Evolutionary conservation across 1,140 invertebrate species (phyloP), one percentile per base, ranked within the genome.

Genomic region (Drosophila kanapiae): DNA sequence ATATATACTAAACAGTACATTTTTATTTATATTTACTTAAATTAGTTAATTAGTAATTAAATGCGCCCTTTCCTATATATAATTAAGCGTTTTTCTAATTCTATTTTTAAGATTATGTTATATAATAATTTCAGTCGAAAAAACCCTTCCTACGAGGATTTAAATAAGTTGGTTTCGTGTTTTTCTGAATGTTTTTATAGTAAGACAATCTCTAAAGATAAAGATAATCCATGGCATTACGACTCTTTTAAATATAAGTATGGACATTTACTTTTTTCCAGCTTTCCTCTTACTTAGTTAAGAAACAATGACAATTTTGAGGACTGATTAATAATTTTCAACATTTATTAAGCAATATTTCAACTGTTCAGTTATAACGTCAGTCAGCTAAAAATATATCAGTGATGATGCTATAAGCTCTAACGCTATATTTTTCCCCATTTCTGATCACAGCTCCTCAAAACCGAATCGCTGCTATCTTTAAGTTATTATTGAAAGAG

Each of bases 91-190:
- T 40, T 27, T 35, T 18, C 48, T 53, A 35, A 35, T 53, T 18
- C 11, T 53, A 37, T 14, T 53, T 31, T 43, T 74, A 74, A 69
- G 64, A 64, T 74, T 64, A 54, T 29, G 27, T 61, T 61, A 42
- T 58, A 45, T 76, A 65, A 65, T 67, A 65, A 65, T 67, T 80
- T 87, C 83, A 87, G 83, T 87, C 83, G 75, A 83, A 83, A 65
- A 51, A 54, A 56, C 38, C 64, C 71, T 56, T 51, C 42, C 38
- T 60, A 64, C 58, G 59, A 64, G 53, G 58, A 62, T 51, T 37
- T 63, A 58, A 74, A 56, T 78, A 38, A 64, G 43, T 58, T 54
- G 51, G 48, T 68, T 54, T 53, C n/a, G 51, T 47, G 38, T 18
- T 13, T 51, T 60, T 31, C 23, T 62, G 18, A 43, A 37, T 38